Evolutionary conservation across 1,140 invertebrate species (phyloP).

Genomic region (Drosophila dunni): DNA sequence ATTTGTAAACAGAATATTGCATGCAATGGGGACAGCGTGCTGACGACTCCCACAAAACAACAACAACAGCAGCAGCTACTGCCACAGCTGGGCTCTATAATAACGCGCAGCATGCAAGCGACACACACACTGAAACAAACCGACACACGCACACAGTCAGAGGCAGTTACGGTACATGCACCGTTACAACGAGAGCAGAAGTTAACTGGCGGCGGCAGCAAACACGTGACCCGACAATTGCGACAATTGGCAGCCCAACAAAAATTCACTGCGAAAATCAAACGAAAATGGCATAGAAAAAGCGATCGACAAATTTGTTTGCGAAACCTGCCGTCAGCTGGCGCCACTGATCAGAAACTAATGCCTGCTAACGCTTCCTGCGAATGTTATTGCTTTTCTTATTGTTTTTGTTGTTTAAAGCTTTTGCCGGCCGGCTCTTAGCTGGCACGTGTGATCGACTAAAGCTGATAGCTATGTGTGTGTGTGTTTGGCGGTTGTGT

Average conservation of each 20-base stretch:
- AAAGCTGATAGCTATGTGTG: slow-evolving; percentile 19
- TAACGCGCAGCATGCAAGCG: slow-evolving; percentile 77
- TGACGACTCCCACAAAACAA: slow-evolving; percentile 62
- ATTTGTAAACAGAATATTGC: slow-evolving; percentile 54
- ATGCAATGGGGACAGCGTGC: slow-evolving; percentile 61
- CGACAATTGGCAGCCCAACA: slow-evolving; percentile 71
- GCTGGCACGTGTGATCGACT: slow-evolving; percentile 54
- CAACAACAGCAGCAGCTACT: slow-evolving; percentile 48
- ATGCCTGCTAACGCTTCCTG: neutral
- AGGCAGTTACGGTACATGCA: slow-evolving; percentile 63
- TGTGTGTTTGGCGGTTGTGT: neutral
- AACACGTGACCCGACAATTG: slow-evolving; percentile 81
- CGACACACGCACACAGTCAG: slow-evolving; percentile 22
- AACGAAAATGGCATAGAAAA: neutral
- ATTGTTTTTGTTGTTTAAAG: slow-evolving; percentile 6
- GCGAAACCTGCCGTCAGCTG: slow-evolving; percentile 17
- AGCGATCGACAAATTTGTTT: slow-evolving; percentile 10
- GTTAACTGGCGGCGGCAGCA: slow-evolving; percentile 75
- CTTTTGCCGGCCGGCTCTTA: slow-evolving; percentile 41
- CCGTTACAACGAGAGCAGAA: slow-evolving; percentile 80
- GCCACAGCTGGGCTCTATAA: slow-evolving; percentile 44
- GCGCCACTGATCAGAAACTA: slow-evolving; percentile 2
- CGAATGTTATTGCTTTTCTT: slow-evolving; percentile 3
- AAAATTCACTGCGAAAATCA: slow-evolving; percentile 48
- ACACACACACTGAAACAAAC: slow-evolving; percentile 39